A percentile compares a stretch with the other conserved stretches of the same genome.
phyloP scores from a whole-genome alignment of 2,888 invertebrate species.

The Physocephala rufipes region DNA sequence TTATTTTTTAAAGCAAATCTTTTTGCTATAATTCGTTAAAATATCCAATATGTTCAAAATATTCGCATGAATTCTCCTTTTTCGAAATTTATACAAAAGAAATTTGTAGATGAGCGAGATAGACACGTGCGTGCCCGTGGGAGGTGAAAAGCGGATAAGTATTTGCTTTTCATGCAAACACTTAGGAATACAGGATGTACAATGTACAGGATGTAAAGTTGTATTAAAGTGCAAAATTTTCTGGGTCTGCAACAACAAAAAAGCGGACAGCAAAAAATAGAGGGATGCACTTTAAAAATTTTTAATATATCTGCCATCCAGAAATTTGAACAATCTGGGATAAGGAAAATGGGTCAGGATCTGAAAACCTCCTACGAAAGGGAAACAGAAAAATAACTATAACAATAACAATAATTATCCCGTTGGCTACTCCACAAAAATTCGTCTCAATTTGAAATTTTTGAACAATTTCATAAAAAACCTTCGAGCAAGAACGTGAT shows the following conservation, averaged over 20 bases:
- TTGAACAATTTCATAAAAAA: background rate
- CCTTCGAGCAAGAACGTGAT: background rate
- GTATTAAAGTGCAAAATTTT: constrained; percentile 31
- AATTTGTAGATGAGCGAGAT: too few species aligned
- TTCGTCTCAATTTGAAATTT: too few species aligned
- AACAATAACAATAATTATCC: too few species aligned
- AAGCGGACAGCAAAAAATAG: too few species aligned
- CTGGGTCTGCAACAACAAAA: too few species aligned
- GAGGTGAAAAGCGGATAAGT: constrained; percentile 50
- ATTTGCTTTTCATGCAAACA: constrained; percentile 29
- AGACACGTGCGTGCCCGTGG: constrained; percentile 2
- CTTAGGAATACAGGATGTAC: constrained; percentile 29
- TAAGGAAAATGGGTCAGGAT: too few species aligned
- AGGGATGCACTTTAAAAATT: too few species aligned
- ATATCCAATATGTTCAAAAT: constrained; percentile 18
- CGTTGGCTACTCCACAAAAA: too few species aligned
- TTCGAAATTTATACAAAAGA: constrained; percentile 40
- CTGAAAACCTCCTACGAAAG: too few species aligned
- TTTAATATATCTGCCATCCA: too few species aligned
- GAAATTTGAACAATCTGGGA: too few species aligned
- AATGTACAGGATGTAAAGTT: constrained; percentile 20
- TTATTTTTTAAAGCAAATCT: constrained; percentile 10
- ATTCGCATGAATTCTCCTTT: constrained; percentile 37
- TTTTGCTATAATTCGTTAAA: constrained; percentile 34
- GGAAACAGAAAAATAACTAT: too few species aligned